phyloP scores from a whole-genome alignment of 2,113 vertebrate genomes.

The Theristicus caerulescens region DNA sequence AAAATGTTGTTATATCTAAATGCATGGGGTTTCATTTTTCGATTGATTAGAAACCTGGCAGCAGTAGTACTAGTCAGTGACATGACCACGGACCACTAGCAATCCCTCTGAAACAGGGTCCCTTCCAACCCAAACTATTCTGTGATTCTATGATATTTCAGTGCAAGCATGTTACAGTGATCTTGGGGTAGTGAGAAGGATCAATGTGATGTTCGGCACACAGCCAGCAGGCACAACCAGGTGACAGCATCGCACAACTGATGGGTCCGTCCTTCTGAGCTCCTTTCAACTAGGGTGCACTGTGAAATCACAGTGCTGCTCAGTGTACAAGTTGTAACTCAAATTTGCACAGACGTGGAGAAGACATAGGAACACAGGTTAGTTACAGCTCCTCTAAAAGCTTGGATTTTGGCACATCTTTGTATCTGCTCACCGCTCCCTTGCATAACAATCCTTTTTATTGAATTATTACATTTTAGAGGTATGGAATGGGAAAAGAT shows the following conservation, averaged over 20 bases:
- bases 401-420: neutral
- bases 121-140: neutral
- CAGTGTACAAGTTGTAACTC: rapidly evolving
- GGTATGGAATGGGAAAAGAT: neutral
- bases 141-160: neutral
- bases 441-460: neutral
- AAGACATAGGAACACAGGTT: neutral
- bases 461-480: neutral
- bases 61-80: neutral
- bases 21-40: neutral
- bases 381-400: neutral
- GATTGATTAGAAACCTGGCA: neutral
- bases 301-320: neutral
- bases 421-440: neutral
- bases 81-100: neutral
- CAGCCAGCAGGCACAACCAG: neutral
- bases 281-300: neutral
- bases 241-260: neutral
- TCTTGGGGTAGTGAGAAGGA: neutral
- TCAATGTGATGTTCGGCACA: rapidly evolving
- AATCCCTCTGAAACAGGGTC: neutral
- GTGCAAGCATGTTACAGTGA: neutral
- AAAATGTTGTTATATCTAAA: neutral
- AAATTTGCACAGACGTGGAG: neutral
- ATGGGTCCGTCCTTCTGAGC: neutral